phyloP scores from a whole-genome alignment of 2,888 invertebrate genomes.

The Lordiphosa fenestrarum region DNA sequence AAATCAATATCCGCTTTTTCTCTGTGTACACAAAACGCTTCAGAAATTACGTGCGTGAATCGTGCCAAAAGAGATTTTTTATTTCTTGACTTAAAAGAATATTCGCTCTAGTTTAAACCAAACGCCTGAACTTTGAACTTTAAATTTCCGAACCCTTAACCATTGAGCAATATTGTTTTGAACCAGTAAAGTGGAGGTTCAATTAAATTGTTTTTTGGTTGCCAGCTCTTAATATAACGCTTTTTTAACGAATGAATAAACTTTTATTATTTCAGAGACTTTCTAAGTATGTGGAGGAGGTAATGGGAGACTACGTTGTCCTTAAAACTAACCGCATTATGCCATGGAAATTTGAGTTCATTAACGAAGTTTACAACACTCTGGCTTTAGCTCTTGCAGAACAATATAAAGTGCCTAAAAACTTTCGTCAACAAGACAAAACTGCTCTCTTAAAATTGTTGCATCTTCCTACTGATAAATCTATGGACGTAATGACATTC shows the following conservation, averaged over 20 bases:
- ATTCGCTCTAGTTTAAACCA: too few species aligned
- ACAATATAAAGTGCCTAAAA: constrained; percentile 45
- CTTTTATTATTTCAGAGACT: constrained; percentile 55
- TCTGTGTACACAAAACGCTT: too few species aligned
- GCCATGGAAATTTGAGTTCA: constrained; percentile 78
- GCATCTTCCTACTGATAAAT: constrained; percentile 60
- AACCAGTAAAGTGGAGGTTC: too few species aligned
- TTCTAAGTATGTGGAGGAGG: constrained; percentile 66
- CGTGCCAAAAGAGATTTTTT: too few species aligned
- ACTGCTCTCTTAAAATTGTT: constrained; percentile 49
- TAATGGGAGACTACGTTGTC: constrained; percentile 75
- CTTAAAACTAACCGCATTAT: constrained; percentile 74
- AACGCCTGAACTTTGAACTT: too few species aligned
- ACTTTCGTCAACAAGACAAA: constrained; percentile 31
- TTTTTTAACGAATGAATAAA: neutral
- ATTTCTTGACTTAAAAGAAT: too few species aligned
- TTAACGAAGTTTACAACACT: constrained; percentile 76
- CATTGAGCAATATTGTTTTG: too few species aligned
- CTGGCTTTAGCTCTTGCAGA: constrained; percentile 70
- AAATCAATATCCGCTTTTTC: too few species aligned
- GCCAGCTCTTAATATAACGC: too few species aligned
- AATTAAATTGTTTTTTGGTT: too few species aligned
- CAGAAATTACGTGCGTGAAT: too few species aligned
- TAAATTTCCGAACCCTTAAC: too few species aligned
- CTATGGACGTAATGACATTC: constrained; percentile 54